Evolutionary conservation across 2,888 invertebrate genomes (phyloP), one percentile per base, ranked within the genome.

Genomic region (Trichopoda pennipes): DNA sequence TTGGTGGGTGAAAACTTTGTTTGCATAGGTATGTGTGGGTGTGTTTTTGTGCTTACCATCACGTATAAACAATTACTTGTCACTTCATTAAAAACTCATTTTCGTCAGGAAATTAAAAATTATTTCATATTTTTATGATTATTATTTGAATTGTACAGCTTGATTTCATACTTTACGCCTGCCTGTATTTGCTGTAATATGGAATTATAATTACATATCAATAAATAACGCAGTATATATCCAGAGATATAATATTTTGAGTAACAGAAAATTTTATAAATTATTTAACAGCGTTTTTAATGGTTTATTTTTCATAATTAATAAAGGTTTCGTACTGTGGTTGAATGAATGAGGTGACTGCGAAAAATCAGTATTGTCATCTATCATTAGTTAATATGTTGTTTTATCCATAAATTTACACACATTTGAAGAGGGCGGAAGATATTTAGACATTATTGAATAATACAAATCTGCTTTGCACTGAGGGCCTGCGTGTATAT

Each of bases 71-170:
- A 69, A 69, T 32, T 76, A 76, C 60, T 78, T 72, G 64, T 78
- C 44, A 78, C 87, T 89, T 88, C 87, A 88, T 89, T 88, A 88
- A 88, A 88, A 88, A 88, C 87, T 89, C 87, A 88, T 88, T 89
- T 86, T 82, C 84, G 23, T 85, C 88, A 89, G 88, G 88, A 88
- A 88, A 88, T 88, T 88, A 85, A 88, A 88, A 88, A 88, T 86
- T 61, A 38, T 72, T 66, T 78, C 44, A 58, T 42, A 66, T 75
- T 64, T 64, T 38, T 38, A 38, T 38, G 10, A 56, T 75, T 42
- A 64, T 51, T 44, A 19, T 69, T 56, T 32, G 47, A 44, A 42
- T 8, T 72, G 60, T 23, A 44, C 38, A 56, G 19, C 12, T 42
- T 21, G 28, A 49, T 32, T 8, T 55, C 28, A 16, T 19, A 28